Evolutionary conservation across 1,140 invertebrate genomes (phyloP), one percentile per base, ranked within the genome.

Genomic region (Drosophila arizonae): DNA sequence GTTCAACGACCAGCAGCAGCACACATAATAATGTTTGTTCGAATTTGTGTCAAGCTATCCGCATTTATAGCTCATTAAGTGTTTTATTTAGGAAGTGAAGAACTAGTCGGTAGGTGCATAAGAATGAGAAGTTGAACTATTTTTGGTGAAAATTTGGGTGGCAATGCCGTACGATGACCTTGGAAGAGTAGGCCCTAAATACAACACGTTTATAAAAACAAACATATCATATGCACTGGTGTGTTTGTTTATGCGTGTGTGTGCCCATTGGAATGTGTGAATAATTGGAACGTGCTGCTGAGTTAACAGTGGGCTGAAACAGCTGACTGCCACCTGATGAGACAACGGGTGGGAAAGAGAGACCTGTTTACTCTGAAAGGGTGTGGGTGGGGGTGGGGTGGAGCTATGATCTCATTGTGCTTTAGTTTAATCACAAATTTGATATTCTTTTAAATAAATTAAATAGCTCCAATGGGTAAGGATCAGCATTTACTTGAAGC

Each of bases 401-500:
- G 8, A 46, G 43, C 26, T 55, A 71, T 75, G 72, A 75, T 71
- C 60, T 75, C 72, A 75, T 75, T 30, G 28, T 30, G 0, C 28
- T 41, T 36, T 13, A 54, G 33, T 70, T 64, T 69, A 30, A 21
- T 56, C 17, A 9, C 36, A 43, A 39, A 21, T 30, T 50, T 8
- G 9, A 50, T 54, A 1, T 28, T 48, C 17, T 24, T 36, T 56
- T 33, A 52, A 15, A 76, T 50, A 48, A 43, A 30, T 43, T 24
- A 30, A 33, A 30, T 30, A 46, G 54, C 26, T 62, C 50, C 51
- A 62, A 97, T 99, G 97, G 97, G 97, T 90, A 90, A 90, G 78
- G 97, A 98, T 93, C 96, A 98, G 92, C 97, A 99, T 93, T 94
- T 99, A 92, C 94, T 99, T 91, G 97, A 98, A 91, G 98, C 97